Evolutionary conservation across 2,797 vertebrate species (phyloP).

Genomic region (Paedocypris micromegethes): DNA sequence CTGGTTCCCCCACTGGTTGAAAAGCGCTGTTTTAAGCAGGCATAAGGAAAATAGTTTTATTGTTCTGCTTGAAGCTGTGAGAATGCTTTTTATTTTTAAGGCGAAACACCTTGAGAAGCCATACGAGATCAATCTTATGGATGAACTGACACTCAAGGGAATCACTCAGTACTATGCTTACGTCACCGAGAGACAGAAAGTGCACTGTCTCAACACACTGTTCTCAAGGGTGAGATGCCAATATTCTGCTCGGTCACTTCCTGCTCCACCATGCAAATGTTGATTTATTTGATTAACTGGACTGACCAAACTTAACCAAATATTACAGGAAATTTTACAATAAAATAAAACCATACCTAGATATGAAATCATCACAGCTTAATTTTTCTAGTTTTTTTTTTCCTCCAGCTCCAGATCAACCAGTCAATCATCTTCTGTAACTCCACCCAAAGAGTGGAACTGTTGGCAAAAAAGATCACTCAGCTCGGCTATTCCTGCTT

Average conservation of each 20-base stretch:
- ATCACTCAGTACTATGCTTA: slow-evolving; percentile 80
- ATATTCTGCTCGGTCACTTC: neutral
- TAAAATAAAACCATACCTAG: no score
- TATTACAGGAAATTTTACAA: no score
- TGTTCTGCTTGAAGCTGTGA: no score
- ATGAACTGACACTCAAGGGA: slow-evolving; percentile 80
- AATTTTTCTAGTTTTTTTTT: neutral
- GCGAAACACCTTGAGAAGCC: slow-evolving; percentile 74
- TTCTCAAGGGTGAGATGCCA: slow-evolving; percentile 71
- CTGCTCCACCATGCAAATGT: neutral
- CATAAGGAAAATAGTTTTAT: no score
- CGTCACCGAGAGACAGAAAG: slow-evolving; percentile 78
- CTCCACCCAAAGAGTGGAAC: slow-evolving; percentile 71
- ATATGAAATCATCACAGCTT: no score
- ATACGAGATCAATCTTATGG: slow-evolving; percentile 82
- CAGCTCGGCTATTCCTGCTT: slow-evolving; percentile 77
- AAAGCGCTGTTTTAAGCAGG: no score
- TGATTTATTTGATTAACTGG: no score
- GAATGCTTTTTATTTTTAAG: no score
- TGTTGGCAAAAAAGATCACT: slow-evolving; percentile 75
- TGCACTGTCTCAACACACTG: slow-evolving; percentile 75
- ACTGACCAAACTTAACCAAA: no score
- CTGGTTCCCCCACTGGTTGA: no score
- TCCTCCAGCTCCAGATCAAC: slow-evolving; percentile 57
- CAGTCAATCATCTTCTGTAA: slow-evolving; percentile 63